Evolutionary conservation across 2,797 vertebrate species (phyloP), one percentile per base, ranked within the genome.

Genomic region (Cuniculus paca): DNA sequence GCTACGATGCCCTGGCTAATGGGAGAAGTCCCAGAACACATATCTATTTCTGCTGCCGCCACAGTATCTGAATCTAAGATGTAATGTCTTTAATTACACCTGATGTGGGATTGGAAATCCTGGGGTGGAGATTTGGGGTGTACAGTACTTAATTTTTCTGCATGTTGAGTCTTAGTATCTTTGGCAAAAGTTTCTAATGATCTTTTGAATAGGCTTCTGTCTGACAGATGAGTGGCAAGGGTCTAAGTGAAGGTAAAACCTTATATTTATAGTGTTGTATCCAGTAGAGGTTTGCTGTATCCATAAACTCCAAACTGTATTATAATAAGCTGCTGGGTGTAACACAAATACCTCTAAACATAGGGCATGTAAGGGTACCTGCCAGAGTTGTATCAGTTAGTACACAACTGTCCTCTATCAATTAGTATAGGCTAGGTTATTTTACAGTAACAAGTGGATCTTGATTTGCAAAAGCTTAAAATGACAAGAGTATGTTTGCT

Each of bases 1-100:
- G 77, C 58, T 48, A 6, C 13, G 52, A 94, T 81, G n/a, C 52
- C 60, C 10, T 28, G 14, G 74, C 8, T 61, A 91, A 45, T 50
- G 45, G 77, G 54, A 54, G 45, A 79, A 81, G 20, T 65, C 65
- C 50, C 70, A 88, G 50, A 56, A 88, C 50, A 84, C 48, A 48
- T 75, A 93, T 72, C 84, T 85, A 42, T 89, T 86, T 42, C 68
- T 87, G 80, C 26, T 84, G 78, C 39, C 52, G 12, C 48, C 65
- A 16, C 12, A 48, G 24, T 24, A 80, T 84, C n/a, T 54, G 20
- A 82, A 75, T 83, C 50, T 45, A 86, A 89, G 42, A 80, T 13
- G 10, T 19, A 14, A 93, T 26, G 10, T 70, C 56, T 39, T 96
- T 75, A 83, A 91, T 60, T 42, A 90, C 16, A 75, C 26, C 39